Base-by-base conservation (phyloP, 1,140 invertebrate species). In the Pseudoatta argentina region DNA sequence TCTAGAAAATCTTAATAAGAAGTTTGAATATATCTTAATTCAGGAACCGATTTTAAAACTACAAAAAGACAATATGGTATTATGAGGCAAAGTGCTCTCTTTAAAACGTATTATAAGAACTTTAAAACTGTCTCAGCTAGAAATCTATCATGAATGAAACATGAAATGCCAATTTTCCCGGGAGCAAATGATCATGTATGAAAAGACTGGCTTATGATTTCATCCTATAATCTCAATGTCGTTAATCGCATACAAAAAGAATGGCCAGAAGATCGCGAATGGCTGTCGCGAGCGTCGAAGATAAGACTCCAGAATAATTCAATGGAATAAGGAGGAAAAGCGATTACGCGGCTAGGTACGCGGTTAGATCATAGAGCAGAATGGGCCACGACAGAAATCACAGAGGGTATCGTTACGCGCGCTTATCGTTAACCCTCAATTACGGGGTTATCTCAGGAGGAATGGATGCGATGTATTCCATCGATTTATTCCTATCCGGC, bases 361-460 rank as follows among this genome's bases (percentile, higher is more conserved):
- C n/a, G 30, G 59, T 39, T 18, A 18, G 21, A 55, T 75, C 64
- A 78, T 81, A 87, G 88, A 92, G 88, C 91, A 89, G 73, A 82
- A 53, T 39, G 69, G 27, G 24, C 77, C 75, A 87, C 87, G 79
- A 83, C 82, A 79, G 88, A 92, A 91, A 92, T 93, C 91, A 91
- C 90, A 83, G 76, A 91, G 76, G 88, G 88, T 90, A 92, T 92
- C 89, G 89, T 83, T 89, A 92, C 86, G 48, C 64, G 59, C 72
- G 69, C 91, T 93, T 93, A 93, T 92, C 93, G 90, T 89, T 93
- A 92, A 93, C 92, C 92, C 92, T 91, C 91, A 90, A 91, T 93
- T 92, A 89, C 86, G 82, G 91, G 91, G 91, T 93, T 93, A 93
- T 93, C 93, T 85, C 88, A 21, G 55, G 55, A 7, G n/a, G 6